Evolutionary conservation across 2,113 vertebrate genomes (phyloP).

Genomic region (Chionomys nivalis): DNA sequence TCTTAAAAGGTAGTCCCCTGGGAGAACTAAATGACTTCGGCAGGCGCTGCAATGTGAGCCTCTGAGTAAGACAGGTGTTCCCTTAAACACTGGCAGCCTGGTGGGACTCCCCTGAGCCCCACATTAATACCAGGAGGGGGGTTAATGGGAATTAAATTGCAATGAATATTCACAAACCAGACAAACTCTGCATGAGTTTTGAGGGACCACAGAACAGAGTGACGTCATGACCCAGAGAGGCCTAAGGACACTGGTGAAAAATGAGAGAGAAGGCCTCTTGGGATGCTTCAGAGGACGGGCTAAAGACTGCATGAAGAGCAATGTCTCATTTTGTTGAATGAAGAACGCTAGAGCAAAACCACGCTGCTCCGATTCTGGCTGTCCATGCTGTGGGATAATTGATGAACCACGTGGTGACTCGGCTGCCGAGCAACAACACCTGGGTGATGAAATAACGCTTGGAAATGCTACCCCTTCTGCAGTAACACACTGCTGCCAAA

Average conservation of each 20-base stretch:
- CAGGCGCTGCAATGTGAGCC: constrained; percentile 14
- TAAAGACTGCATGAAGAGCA: constrained; percentile 79
- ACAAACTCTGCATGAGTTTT: constrained; percentile 68
- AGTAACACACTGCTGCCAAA: constrained; percentile 74
- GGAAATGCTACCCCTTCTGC: constrained; percentile 76
- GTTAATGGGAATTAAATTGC: constrained; percentile 65
- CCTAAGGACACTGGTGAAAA: not conserved
- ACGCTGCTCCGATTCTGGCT: constrained; percentile 66
- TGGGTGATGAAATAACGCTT: constrained; percentile 78
- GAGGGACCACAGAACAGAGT: not conserved
- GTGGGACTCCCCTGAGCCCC: constrained; percentile 35
- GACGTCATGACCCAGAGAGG: constrained; percentile 22
- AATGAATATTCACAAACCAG: constrained; percentile 52
- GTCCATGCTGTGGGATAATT: constrained; percentile 73
- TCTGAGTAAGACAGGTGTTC: constrained; percentile 50
- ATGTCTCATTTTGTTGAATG: constrained; percentile 71
- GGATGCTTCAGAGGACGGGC: constrained; percentile 69
- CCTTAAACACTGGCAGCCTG: constrained; percentile 49
- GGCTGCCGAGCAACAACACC: constrained; percentile 79
- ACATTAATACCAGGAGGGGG: constrained; percentile 44
- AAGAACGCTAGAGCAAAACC: constrained; percentile 64
- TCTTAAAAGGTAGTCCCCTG: constrained; percentile 51
- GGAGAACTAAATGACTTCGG: constrained; percentile 54
- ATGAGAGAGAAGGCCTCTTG: constrained; percentile 48
- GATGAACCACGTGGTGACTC: constrained; percentile 69